These are phyloP conservation scores for Scomberomorus guttatus DNA, from an alignment of 2,797 vertebrate species.

Conservation along the genomic window DNA sequence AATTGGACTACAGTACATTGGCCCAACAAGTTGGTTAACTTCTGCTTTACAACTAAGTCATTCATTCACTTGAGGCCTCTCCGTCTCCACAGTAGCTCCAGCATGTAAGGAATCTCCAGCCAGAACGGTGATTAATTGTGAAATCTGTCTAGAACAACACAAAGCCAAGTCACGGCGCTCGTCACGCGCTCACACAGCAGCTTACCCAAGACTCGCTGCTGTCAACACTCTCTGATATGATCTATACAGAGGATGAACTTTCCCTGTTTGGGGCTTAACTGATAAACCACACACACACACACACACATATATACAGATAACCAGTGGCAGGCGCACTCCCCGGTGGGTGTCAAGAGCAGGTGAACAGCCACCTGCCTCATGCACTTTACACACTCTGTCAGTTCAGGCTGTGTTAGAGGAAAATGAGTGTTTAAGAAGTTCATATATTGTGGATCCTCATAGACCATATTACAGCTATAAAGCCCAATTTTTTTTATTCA, in stretches of 20 bases:
- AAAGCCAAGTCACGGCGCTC: conserved; percentile 45
- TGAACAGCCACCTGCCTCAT: conserved; percentile 77
- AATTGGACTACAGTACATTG: background rate
- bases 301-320: conserved; percentile 62
- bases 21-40: conserved; percentile 22
- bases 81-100: conserved; percentile 40
- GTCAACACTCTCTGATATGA: conserved; percentile 83
- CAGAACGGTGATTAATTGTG: conserved; percentile 77
- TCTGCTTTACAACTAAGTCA: background rate
- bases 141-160: conserved; percentile 72
- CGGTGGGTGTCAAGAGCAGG: conserved; percentile 76
- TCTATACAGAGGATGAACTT: conserved; percentile 84
- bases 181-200: conserved; percentile 68
- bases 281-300: conserved; percentile 78
- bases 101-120: conserved; percentile 60
- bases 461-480: background rate
- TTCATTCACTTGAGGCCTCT: background rate
- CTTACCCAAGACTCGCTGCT: conserved; percentile 83
- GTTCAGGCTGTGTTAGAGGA: conserved; percentile 1
- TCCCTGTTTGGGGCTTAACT: conserved; percentile 84
- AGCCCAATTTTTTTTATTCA: background rate
- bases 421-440: background rate
- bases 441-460: background rate
- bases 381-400: conserved; percentile 41
- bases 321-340: conserved; percentile 61